phyloP scores from a whole-genome alignment of 1,140 invertebrate species.

The Zaprionus lachaisei region DNA sequence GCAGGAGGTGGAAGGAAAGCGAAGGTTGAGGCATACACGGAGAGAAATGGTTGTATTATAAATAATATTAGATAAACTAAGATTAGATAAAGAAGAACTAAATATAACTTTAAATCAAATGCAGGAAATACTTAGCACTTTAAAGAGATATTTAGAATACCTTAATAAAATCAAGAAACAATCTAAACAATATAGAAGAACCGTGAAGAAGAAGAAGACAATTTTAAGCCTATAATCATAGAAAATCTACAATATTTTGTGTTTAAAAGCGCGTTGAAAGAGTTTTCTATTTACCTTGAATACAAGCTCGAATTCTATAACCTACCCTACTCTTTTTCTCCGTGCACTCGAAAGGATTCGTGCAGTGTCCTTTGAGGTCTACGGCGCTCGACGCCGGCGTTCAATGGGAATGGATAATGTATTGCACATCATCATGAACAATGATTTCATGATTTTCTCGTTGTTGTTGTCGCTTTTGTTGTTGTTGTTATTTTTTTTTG shows the following conservation, averaged over 20 bases:
- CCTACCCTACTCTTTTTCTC: neutral
- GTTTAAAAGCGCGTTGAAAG: no score
- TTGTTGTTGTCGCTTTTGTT: conserved; percentile 16
- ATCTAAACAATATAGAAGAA: no score
- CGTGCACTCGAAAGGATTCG: conserved; percentile 40
- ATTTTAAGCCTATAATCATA: no score
- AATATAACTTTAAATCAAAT: no score
- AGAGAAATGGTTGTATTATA: no score
- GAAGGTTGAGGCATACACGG: neutral
- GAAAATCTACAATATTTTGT: no score
- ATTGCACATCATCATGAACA: conserved; percentile 80
- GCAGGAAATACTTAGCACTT: no score
- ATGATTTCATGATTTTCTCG: conserved; percentile 76
- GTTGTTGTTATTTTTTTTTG: neutral
- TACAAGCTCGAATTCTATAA: neutral
- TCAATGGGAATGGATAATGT: conserved; percentile 78
- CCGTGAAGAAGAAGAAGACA: no score
- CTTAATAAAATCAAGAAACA: no score
- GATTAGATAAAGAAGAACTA: no score
- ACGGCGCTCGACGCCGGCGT: conserved; percentile 3
- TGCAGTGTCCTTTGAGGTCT: conserved; percentile 62
- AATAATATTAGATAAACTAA: no score
- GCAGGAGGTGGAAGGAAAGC: neutral
- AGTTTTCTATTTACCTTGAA: neutral
- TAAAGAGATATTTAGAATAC: no score